These are phyloP conservation scores for Rhinichthys klamathensis DNA, from an alignment of 2,113 vertebrate genomes.

Conservation along the genomic window DNA sequence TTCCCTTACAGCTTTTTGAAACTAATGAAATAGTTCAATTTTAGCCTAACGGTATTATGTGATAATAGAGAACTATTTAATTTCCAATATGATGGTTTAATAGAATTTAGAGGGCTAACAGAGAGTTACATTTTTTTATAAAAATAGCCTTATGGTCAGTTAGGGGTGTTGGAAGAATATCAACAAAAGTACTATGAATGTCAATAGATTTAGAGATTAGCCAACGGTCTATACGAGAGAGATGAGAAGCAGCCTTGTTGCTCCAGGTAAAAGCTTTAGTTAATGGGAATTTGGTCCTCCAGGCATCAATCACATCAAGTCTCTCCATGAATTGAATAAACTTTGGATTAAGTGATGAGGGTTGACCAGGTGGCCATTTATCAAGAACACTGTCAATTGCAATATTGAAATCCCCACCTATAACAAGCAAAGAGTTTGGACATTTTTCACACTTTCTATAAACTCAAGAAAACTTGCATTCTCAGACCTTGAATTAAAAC, in stretches of 20 bases:
- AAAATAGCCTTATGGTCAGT: neutral
- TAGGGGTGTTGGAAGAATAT: conserved; percentile 3
- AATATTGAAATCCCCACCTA: neutral
- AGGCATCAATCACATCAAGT: neutral
- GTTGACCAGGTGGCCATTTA: neutral
- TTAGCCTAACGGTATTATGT: too few species aligned
- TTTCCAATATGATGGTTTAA: neutral
- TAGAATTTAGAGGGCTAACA: neutral
- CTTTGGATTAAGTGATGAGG: neutral
- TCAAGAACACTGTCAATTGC: neutral
- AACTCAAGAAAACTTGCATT: too few species aligned
- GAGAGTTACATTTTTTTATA: neutral
- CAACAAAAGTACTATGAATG: too few species aligned
- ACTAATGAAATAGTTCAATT: too few species aligned
- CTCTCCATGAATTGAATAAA: neutral
- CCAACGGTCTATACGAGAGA: neutral
- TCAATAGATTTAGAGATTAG: neutral
- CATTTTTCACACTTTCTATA: too few species aligned
- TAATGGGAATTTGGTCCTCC: neutral
- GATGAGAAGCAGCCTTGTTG: neutral
- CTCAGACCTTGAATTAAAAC: too few species aligned
- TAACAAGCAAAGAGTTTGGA: too few species aligned
- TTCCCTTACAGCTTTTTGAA: too few species aligned
- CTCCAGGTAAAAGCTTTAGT: neutral
- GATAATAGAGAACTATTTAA: neutral